Conservation (phyloP, 2,888 invertebrate species). For the Ctena decussata region DNA sequence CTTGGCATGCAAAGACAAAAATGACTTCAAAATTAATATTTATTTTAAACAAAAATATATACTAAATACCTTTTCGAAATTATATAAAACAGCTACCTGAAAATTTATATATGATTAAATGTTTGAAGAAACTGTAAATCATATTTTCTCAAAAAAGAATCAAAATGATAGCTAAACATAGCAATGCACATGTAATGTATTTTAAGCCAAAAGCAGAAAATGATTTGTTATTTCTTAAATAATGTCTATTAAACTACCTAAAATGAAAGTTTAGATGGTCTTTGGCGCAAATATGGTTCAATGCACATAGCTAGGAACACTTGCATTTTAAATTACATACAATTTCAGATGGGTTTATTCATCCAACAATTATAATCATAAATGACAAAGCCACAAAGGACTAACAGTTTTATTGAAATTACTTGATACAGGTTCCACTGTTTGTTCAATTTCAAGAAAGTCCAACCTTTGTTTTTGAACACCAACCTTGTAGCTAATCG, state of each 20-base stretch:
- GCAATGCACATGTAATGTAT: too few species aligned
- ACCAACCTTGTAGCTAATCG: background rate
- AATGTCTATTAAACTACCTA: background rate
- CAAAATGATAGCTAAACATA: too few species aligned
- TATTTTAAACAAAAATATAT: too few species aligned
- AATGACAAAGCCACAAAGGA: background rate
- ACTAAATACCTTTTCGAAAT: too few species aligned
- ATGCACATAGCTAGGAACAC: background rate
- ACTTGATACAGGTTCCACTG: background rate
- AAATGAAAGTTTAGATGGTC: constrained; percentile 3
- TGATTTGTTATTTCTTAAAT: background rate
- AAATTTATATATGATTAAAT: too few species aligned
- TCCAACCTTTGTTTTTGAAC: background rate
- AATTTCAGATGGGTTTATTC: background rate
- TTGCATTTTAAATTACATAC: background rate
- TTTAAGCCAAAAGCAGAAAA: background rate
- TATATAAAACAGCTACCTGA: too few species aligned
- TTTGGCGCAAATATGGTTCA: constrained; percentile 10
- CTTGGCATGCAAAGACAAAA: background rate
- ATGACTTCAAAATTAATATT: constrained; percentile 5
- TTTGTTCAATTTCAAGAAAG: background rate
- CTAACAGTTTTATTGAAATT: background rate
- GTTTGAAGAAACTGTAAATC: too few species aligned
- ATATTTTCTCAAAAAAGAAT: too few species aligned
- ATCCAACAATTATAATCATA: background rate